Percentiles rank a stretch among this genome's conserved stretches.
These are phyloP conservation scores for Amblyornis subalaris DNA, from an alignment of 2,113 vertebrate species.

Conservation along the genomic window DNA sequence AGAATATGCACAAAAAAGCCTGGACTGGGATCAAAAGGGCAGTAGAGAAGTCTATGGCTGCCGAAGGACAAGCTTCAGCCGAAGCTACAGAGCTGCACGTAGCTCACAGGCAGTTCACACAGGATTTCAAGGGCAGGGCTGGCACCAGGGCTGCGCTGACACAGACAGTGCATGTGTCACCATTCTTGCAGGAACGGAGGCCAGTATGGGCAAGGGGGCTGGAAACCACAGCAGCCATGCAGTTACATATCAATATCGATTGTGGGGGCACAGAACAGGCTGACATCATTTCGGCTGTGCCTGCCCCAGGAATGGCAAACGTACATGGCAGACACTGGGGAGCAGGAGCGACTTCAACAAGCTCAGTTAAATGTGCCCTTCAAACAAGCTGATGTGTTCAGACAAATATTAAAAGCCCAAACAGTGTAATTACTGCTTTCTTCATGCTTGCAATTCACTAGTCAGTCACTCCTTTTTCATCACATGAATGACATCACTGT, in stretches of 20 bases:
- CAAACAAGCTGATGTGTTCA: not conserved
- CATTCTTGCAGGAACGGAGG: not conserved
- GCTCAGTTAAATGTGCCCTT: not conserved
- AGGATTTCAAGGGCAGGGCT: not conserved
- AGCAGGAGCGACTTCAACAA: not conserved
- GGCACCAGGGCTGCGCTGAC: not conserved
- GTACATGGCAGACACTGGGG: not conserved
- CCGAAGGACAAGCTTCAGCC: not conserved
- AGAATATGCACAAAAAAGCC: not conserved
- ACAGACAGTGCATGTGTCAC: not conserved
- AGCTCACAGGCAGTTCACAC: not conserved
- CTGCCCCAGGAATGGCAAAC: not conserved
- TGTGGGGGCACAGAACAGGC: not conserved
- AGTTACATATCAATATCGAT: rapidly evolving
- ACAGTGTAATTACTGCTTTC: not conserved
- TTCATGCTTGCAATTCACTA: not conserved
- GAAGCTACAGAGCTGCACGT: not conserved
- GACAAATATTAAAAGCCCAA: not conserved
- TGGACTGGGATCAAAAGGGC: not conserved
- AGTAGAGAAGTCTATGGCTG: not conserved
- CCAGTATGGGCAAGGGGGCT: rapidly evolving
- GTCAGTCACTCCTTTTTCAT: not conserved
- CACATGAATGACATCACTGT: not conserved
- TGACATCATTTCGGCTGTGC: rapidly evolving
- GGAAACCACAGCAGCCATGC: not conserved